Base-by-base conservation (phyloP, 2,888 invertebrate species). In the Iphiclides podalirius region DNA sequence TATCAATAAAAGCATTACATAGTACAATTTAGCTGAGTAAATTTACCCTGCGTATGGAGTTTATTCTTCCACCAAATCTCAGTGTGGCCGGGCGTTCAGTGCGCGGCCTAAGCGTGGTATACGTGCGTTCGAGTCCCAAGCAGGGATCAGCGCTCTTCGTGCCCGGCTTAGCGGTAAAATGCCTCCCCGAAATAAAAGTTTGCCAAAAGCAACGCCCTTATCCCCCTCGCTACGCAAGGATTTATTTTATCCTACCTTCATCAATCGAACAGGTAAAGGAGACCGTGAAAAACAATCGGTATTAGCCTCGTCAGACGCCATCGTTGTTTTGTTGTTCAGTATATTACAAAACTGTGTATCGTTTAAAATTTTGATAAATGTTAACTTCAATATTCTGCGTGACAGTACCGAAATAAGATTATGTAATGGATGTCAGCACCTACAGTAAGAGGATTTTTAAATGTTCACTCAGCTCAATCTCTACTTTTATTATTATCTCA, bases 141-240 rank as follows among this genome's bases (percentile, higher is more conserved):
- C 56, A 50, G 62, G 72, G 72, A 75, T 77, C 64, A 75, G 67
- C 66, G 59, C 64, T 63, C 65, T n/a, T n/a, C 61, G 58, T 63
- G 64, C 62, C 59, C 70, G 68, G 73, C 74, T 71, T 75, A 59
- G 63, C 68, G 69, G 74, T 72, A 72, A 71, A 72, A 70, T 65
- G 67, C 59, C 58, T 62, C 63, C 63, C 49, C 46, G 28, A 34
- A 35, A n/a, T n/a, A n/a, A 52, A 57, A 61, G 53, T 60, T 60
- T 61, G 48, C 54, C 54, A 52, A 55, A 59, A 58, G 55, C 50
- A 51, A 48, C 46, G n/a, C 53, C 56, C 55, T 60, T 62, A 52
- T 55, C 54, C 54, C n/a, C n/a, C n/a, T n/a, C n/a, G n/a, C 55
- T 47, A 53, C 52, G 44, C 52, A 49, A 35, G 56, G 58, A 58